These are phyloP conservation scores for Petrocephalus zakoni DNA, from an alignment of 2,113 vertebrate species.

Conservation along the genomic window DNA sequence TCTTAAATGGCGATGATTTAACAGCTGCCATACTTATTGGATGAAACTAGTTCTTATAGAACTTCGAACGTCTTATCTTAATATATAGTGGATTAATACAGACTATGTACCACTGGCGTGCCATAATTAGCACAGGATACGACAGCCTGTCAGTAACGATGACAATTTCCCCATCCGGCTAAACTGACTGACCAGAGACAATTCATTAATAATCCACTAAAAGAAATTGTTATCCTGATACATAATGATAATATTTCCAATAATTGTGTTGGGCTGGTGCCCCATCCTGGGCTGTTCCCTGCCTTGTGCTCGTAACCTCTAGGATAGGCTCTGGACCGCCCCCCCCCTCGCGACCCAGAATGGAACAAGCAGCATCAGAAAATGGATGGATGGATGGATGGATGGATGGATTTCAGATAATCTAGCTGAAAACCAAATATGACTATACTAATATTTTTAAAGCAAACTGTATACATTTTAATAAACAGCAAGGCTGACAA, in stretches of 20 bases:
- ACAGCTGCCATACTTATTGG: not conserved
- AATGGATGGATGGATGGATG: too few species aligned
- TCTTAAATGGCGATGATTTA: not conserved
- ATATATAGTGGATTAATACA: not conserved
- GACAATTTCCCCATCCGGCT: not conserved
- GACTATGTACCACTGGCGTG: not conserved
- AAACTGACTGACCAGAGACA: not conserved
- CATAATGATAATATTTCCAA: not conserved
- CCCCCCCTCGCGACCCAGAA: too few species aligned
- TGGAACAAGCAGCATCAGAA: too few species aligned
- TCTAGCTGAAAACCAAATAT: slow-evolving; percentile 32
- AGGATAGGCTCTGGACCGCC: too few species aligned
- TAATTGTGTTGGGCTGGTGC: not conserved
- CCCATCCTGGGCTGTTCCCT: too few species aligned
- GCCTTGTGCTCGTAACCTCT: too few species aligned
- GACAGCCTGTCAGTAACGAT: not conserved
- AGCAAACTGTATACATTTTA: slow-evolving; percentile 9
- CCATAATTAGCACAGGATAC: too few species aligned
- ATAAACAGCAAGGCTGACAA: not conserved
- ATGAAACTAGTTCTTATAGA: not conserved
- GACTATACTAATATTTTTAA: slow-evolving; percentile 18
- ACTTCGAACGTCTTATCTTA: not conserved
- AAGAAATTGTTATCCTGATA: not conserved
- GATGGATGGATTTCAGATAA: not conserved
- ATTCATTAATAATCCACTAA: not conserved